Evolutionary conservation across 2,797 vertebrate genomes (phyloP).

Genomic region (Crax fasciolata): DNA sequence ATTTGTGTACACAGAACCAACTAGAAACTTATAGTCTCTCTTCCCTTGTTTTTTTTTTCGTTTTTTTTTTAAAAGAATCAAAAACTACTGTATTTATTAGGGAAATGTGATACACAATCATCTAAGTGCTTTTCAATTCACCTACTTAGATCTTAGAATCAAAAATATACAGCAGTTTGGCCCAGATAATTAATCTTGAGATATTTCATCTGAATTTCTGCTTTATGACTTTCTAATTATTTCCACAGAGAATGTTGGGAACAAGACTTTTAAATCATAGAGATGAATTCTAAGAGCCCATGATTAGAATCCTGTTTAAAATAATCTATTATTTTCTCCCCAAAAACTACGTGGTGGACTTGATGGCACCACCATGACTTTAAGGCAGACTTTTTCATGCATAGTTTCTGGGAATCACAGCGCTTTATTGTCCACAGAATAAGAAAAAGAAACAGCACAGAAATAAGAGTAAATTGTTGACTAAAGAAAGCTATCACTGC

Average conservation of each 20-base stretch:
- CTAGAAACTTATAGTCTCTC: neutral
- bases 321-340: neutral
- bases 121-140: neutral
- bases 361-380: neutral
- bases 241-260: neutral
- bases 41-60: neutral
- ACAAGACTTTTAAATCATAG: too few species aligned
- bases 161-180: neutral
- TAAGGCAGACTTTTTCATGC: neutral
- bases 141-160: neutral
- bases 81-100: too few species aligned
- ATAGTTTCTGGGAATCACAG: neutral
- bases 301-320: neutral
- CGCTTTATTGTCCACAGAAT: accelerated
- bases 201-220: neutral
- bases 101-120: accelerated
- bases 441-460: neutral
- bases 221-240: neutral
- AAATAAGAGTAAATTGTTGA: neutral
- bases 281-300: neutral
- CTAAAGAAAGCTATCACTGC: neutral
- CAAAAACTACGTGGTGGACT: accelerated
- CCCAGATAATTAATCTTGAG: neutral
- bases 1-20: neutral
- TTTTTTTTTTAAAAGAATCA: neutral